Conservation (phyloP, 1,140 invertebrate genomes). For the Aphaenogaster floridana region DNA sequence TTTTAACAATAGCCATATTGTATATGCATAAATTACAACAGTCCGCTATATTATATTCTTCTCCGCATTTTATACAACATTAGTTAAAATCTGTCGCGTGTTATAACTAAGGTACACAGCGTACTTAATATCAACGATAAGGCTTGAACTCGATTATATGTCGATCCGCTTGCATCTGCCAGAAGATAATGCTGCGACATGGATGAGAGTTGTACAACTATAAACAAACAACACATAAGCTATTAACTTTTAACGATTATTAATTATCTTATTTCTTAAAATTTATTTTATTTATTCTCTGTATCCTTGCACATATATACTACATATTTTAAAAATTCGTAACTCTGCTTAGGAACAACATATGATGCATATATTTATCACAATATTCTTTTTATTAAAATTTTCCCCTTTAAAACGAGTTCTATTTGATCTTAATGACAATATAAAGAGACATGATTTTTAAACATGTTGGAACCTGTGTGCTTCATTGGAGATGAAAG, state of each 20-base stretch:
- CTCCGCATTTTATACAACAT: constrained; percentile 11
- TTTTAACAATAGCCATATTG: constrained; percentile 1
- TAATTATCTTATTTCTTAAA: background rate
- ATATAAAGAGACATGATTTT: background rate
- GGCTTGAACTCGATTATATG: background rate
- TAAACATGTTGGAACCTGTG: background rate
- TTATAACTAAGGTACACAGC: constrained; percentile 18
- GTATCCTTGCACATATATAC: background rate
- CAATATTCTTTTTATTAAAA: background rate
- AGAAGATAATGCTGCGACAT: constrained; percentile 74
- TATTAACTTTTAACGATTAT: constrained; percentile 27
- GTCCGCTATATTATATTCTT: constrained; percentile 16
- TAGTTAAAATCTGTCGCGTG: constrained; percentile 32
- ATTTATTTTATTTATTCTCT: constrained; percentile 11
- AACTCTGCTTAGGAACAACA: background rate
- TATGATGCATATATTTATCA: background rate
- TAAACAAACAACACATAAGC: constrained; percentile 26
- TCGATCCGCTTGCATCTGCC: constrained; percentile 51
- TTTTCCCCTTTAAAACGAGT: background rate
- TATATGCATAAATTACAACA: constrained; percentile 38
- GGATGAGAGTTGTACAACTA: constrained; percentile 75
- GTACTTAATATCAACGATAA: constrained; percentile 32
- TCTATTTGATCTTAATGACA: background rate
- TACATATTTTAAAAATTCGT: background rate
- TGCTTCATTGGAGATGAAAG: background rate